phyloP scores from a whole-genome alignment of 2,113 vertebrate genomes.

The Sitta europaea region DNA sequence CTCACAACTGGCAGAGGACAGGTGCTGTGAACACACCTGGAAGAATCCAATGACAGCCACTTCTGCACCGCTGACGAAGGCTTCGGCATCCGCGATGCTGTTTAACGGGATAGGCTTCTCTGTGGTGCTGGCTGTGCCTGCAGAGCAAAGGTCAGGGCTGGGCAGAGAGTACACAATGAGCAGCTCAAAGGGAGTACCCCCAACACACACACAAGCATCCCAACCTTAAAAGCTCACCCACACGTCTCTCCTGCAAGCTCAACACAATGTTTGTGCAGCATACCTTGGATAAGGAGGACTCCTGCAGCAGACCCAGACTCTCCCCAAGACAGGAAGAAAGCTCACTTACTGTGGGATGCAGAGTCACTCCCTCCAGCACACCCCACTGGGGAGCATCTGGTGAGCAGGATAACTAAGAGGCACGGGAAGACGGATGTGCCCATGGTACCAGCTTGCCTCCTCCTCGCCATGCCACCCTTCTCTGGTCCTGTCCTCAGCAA shows the following conservation, averaged over 20 bases:
- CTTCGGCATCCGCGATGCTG: constrained; percentile 52
- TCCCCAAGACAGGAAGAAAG: neutral
- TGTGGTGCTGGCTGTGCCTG: constrained; percentile 33
- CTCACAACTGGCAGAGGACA: neutral
- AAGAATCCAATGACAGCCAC: constrained; percentile 88
- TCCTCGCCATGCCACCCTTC: neutral
- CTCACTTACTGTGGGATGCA: constrained; percentile 56
- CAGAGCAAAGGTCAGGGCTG: neutral
- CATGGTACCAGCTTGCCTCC: constrained; percentile 6
- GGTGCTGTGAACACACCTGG: constrained; percentile 75
- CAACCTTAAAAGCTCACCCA: neutral
- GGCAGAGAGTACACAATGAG: neutral
- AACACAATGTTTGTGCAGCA: neutral
- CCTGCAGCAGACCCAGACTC: neutral
- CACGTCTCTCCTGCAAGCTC: neutral
- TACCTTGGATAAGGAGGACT: neutral
- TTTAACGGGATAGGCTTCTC: constrained; percentile 58
- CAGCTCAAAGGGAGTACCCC: neutral
- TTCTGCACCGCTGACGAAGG: constrained; percentile 80
- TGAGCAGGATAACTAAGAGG: constrained; percentile 12
- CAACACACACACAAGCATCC: neutral
- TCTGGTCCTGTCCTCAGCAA: rapidly evolving
- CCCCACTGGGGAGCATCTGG: neutral
- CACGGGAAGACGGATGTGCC: rapidly evolving
- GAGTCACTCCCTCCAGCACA: neutral